Evolutionary conservation across 2,888 invertebrate genomes (phyloP).

Genomic region (Teleogryllus oceanicus): DNA sequence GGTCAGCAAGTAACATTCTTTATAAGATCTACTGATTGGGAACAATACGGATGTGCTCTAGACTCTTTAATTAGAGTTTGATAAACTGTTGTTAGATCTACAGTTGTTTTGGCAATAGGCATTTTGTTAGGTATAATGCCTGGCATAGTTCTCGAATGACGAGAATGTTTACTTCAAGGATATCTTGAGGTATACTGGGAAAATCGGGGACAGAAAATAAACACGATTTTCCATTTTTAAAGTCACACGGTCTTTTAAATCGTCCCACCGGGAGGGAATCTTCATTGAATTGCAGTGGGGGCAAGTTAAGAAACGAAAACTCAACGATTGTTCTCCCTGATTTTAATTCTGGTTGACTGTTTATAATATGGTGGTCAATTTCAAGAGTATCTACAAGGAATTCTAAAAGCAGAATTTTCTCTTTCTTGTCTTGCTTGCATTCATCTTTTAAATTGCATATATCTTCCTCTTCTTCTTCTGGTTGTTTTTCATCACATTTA

Average conservation of each 20-base stretch:
- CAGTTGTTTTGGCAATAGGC: conserved; percentile 23
- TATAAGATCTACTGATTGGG: conserved; percentile 26
- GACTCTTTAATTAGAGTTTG: background rate
- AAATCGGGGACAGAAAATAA: conserved; percentile 28
- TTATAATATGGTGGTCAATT: background rate
- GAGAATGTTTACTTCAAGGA: conserved; percentile 25
- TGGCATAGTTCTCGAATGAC: conserved; percentile 25
- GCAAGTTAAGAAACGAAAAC: conserved; percentile 30
- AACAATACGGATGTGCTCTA: background rate
- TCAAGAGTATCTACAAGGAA: background rate
- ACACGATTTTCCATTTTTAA: conserved; percentile 31
- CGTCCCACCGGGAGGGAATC: conserved; percentile 24
- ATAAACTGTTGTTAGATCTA: conserved; percentile 19
- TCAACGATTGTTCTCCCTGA: conserved; percentile 25
- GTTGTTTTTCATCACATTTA: no score
- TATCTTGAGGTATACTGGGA: background rate
- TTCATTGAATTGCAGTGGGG: conserved; percentile 28
- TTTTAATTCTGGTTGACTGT: background rate
- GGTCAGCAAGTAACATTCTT: conserved; percentile 24
- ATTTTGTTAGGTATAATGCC: conserved; percentile 26
- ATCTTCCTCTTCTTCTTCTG: no score
- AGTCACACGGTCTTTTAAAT: conserved; percentile 23
- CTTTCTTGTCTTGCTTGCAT: background rate
- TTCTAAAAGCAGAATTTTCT: background rate
- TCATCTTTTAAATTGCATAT: no score